phyloP scores from a whole-genome alignment of 2,888 invertebrate genomes.

The Rhimphoctona megacephalus region DNA sequence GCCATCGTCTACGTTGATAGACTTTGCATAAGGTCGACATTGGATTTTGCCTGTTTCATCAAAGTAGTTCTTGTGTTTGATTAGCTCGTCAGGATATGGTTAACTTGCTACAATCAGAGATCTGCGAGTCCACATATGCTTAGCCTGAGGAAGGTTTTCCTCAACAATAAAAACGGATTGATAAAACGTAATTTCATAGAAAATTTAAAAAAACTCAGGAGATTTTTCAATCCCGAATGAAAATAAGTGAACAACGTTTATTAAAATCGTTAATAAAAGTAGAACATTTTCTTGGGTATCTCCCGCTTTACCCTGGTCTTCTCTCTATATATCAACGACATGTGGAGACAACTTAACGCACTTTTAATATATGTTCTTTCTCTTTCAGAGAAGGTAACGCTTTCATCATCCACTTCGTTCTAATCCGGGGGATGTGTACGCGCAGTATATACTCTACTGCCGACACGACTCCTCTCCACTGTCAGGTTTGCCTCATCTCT shows the following conservation, averaged over 20 bases:
- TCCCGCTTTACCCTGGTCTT: not conserved
- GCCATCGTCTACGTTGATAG: too few relatives aligned
- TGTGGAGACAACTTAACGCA: not conserved
- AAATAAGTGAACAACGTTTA: too few relatives aligned
- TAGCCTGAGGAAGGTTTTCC: too few relatives aligned
- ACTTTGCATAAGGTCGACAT: too few relatives aligned
- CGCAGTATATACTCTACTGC: conserved; percentile 49
- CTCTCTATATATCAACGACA: not conserved
- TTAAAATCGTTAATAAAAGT: not conserved
- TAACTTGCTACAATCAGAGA: too few relatives aligned
- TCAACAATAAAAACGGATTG: too few relatives aligned
- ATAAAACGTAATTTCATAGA: too few relatives aligned
- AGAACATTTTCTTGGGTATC: not conserved
- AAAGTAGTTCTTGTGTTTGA: too few relatives aligned
- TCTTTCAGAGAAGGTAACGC: conserved; percentile 58
- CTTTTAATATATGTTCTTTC: conserved; percentile 11
- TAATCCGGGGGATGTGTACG: conserved; percentile 72
- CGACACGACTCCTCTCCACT: conserved; percentile 54
- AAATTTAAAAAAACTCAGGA: not conserved
- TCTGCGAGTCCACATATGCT: too few relatives aligned
- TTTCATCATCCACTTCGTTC: conserved; percentile 77
- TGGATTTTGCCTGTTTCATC: too few relatives aligned
- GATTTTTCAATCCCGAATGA: not conserved
- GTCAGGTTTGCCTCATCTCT: conserved; percentile 28
- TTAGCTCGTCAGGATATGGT: too few relatives aligned